Evolutionary conservation across 2,888 invertebrate species (phyloP), one percentile per base, ranked within the genome.

Genomic region (Yponomeuta plumbellus): DNA sequence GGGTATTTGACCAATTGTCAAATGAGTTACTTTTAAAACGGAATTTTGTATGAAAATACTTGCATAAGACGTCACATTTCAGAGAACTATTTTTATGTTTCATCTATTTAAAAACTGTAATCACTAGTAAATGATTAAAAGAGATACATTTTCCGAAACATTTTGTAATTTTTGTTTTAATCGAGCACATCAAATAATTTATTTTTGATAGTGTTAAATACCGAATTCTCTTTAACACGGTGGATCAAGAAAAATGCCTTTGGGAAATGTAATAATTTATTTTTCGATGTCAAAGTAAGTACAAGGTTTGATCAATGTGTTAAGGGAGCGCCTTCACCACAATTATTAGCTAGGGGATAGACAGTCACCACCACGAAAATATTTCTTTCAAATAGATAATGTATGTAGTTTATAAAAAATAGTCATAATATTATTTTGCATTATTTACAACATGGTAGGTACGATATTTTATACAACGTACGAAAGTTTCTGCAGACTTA

Each of bases 231-330:
- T n/a, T 44, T 10, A 10, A 13, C 2, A 10, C 13, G 11, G 13
- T 13, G 8, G 44, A 13, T 10, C 1, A 59, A 10, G 8, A 59
- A 59, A 59, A 59, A 23, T 13, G 1, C 3, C 11, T 6, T 59
- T 20, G 59, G 21, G 22, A 59, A 59, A 22, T 21, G 10, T 22
- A 21, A 23, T 23, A 59, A 59, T 59, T 59, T 59, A 59, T 52
- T 59, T 59, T 59, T 59, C 59, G 59, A 59, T 59, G 59, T 59
- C 23, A 22, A 59, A 3, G n/a, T 58, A 58, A 13, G 34, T 34
- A 34, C 34, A 34, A 34, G 5, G 34, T 34, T 34, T 34, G 34
- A 59, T 59, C 59, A 59, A 59, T 1, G 11, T 59, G 8, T 21
- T 22, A 20, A 22, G 21, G 23, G 13, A 13, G 22, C 59, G 13